phyloP scores from a whole-genome alignment of 2,113 vertebrate species.

The Apodemus speciosus region DNA sequence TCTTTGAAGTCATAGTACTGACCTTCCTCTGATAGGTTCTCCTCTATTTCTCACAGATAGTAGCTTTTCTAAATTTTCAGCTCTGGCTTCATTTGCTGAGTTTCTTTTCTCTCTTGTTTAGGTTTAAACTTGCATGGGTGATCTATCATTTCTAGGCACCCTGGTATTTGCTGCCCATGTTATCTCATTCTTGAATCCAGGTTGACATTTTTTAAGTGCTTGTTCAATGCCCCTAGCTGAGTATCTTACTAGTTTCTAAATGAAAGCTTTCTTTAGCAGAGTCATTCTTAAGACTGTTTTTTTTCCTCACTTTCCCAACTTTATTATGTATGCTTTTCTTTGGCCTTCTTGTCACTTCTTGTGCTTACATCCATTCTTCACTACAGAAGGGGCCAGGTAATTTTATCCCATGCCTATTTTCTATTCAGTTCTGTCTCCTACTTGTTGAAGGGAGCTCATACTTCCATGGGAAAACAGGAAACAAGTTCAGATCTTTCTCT shows the following conservation, averaged over 20 bases:
- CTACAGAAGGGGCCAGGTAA: too few relatives aligned
- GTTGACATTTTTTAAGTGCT: background rate
- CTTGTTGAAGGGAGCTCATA: too few relatives aligned
- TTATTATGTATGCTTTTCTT: background rate
- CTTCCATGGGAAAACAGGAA: too few relatives aligned
- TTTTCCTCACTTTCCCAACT: background rate
- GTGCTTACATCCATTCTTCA: background rate
- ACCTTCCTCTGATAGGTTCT: background rate
- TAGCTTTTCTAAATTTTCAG: background rate
- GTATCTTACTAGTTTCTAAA: background rate
- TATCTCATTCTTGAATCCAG: background rate
- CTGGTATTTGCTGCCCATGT: background rate
- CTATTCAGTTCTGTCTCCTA: background rate
- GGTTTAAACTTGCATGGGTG: background rate
- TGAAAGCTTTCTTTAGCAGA: background rate
- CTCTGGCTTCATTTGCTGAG: background rate
- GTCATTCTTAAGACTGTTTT: background rate
- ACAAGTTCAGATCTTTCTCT: too few relatives aligned
- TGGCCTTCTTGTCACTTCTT: background rate
- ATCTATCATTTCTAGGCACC: background rate
- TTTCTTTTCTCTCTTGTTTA: background rate
- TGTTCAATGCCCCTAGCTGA: background rate
- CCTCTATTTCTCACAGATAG: background rate
- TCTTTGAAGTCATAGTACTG: background rate
- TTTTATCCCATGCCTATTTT: background rate